phyloP scores from a whole-genome alignment of 1,140 invertebrate genomes.

The Drosophila obscura region DNA sequence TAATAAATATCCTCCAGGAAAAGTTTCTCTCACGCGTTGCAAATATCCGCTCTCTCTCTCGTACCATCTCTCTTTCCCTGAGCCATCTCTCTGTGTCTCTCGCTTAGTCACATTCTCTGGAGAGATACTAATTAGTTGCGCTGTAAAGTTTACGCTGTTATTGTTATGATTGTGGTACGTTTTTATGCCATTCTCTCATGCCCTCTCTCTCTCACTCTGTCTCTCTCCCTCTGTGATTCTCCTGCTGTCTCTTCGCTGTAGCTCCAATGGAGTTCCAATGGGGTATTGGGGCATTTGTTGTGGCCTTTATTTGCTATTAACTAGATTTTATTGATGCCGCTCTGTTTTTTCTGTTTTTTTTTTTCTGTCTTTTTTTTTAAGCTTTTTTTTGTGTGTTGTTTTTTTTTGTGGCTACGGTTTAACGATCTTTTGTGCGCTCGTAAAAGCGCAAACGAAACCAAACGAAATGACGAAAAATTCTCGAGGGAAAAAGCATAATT shows the following conservation, averaged over 20 bases:
- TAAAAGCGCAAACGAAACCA: conserved; percentile 35
- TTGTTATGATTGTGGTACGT: conserved; percentile 54
- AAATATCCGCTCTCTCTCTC: no score
- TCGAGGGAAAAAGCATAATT: conserved; percentile 71
- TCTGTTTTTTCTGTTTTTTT: conserved; percentile 30
- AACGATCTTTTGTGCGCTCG: conserved; percentile 65
- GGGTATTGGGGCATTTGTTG: conserved; percentile 55
- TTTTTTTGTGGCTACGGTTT: conserved; percentile 36
- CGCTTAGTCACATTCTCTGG: conserved; percentile 15
- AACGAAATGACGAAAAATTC: conserved; percentile 34
- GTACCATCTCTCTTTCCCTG: not conserved
- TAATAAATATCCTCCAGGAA: no score
- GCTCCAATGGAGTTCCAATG: not conserved
- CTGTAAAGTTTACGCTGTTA: conserved; percentile 62
- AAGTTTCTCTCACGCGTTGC: no score
- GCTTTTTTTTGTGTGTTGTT: not conserved
- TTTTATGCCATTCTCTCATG: conserved; percentile 23
- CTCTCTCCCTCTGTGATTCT: conserved; percentile 32
- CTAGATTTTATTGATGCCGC: conserved; percentile 69
- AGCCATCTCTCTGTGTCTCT: not conserved
- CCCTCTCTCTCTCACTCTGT: not conserved
- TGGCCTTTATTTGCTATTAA: conserved; percentile 77
- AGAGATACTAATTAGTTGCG: conserved; percentile 66
- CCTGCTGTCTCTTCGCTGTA: not conserved
- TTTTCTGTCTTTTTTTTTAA: conserved; percentile 11